phyloP scores from a whole-genome alignment of 2,888 invertebrate species.

The Caenorhabditis parvicauda region DNA sequence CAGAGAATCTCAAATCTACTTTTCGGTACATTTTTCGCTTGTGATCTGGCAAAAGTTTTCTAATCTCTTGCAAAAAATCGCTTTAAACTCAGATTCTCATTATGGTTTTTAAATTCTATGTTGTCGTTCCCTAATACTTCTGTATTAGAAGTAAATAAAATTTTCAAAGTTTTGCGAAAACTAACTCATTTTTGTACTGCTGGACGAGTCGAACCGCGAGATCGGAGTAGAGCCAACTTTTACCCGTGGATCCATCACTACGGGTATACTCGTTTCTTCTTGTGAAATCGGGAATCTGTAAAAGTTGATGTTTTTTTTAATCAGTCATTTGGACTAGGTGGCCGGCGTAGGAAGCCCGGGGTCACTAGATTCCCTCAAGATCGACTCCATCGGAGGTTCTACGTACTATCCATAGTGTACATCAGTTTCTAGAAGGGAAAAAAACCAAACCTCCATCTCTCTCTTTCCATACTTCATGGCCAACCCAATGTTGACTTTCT shows the following conservation, averaged over 20 bases:
- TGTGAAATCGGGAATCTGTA: constrained; percentile 74
- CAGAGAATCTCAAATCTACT: too few species aligned
- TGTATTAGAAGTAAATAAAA: not conserved
- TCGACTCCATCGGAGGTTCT: not conserved
- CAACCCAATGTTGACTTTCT: constrained; percentile 77
- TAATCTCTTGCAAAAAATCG: too few species aligned
- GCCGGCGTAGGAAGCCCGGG: too few species aligned
- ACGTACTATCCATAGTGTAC: not conserved
- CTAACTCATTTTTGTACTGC: constrained; percentile 71
- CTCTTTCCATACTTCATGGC: constrained; percentile 84
- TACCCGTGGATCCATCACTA: not conserved
- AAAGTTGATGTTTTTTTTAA: not conserved
- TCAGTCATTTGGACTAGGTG: too few species aligned
- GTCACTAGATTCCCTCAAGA: constrained; percentile 68
- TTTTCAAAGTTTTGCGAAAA: not conserved
- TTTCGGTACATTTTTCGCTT: too few species aligned
- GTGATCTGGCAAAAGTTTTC: too few species aligned
- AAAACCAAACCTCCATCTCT: constrained; percentile 62
- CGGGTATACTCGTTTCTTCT: constrained; percentile 67
- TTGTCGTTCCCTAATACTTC: not conserved
- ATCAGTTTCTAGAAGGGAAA: not conserved
- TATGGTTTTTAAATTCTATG: too few species aligned
- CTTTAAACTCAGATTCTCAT: too few species aligned
- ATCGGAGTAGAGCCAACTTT: constrained; percentile 35
- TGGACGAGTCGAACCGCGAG: constrained; percentile 67